phyloP scores from a whole-genome alignment of 2,797 vertebrate genomes.

The Thalassophryne amazonica region DNA sequence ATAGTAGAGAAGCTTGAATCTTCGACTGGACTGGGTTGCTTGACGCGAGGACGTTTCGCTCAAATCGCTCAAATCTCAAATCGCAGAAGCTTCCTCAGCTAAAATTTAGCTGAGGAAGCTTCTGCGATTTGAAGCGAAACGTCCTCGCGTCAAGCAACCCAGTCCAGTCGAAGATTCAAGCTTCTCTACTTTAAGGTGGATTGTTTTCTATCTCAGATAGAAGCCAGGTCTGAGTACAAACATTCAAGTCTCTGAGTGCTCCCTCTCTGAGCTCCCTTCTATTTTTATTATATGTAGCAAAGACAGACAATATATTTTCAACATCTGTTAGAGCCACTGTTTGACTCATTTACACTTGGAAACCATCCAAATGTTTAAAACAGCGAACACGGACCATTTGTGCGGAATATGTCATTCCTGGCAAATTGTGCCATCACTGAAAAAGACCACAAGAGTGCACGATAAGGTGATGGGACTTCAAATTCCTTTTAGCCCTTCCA shows the following conservation, averaged over 20 bases:
- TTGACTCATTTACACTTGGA: neutral
- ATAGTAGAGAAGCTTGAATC: too few species aligned
- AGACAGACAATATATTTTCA: neutral
- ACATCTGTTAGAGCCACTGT: neutral
- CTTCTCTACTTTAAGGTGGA: too few species aligned
- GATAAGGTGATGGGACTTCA: slow-evolving; percentile 49
- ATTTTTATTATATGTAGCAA: neutral
- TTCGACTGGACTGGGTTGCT: too few species aligned
- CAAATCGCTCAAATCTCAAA: too few species aligned
- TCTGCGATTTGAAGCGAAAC: too few species aligned
- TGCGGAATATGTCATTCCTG: slow-evolving; percentile 15
- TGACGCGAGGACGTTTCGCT: too few species aligned
- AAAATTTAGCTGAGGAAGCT: too few species aligned
- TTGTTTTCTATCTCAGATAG: too few species aligned
- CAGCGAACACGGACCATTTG: neutral
- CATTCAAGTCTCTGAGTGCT: neutral
- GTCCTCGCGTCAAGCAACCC: too few species aligned
- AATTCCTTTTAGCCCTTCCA: slow-evolving; percentile 56
- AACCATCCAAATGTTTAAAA: slow-evolving; percentile 7
- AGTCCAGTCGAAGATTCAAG: too few species aligned
- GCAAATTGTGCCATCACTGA: slow-evolving; percentile 15
- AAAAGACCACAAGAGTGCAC: slow-evolving; percentile 27
- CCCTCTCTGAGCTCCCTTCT: neutral
- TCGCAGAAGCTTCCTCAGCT: too few species aligned
- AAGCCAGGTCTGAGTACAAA: neutral